phyloP scores from a whole-genome alignment of 2,797 vertebrate genomes.

The Iguana delicatissima region DNA sequence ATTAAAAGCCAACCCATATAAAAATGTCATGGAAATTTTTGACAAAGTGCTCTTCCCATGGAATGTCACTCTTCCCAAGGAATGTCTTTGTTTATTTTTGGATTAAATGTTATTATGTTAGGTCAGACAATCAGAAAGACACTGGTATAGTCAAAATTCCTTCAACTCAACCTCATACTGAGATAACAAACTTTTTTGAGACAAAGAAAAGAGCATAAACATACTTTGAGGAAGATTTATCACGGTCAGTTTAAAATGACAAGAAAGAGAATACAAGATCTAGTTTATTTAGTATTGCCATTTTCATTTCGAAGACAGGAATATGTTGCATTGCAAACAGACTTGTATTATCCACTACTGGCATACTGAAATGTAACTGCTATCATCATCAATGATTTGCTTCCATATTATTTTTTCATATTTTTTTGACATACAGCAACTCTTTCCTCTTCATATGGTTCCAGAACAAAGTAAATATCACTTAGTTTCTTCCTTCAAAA shows the following conservation, averaged over 20 bases:
- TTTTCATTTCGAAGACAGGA: background rate
- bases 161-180: background rate
- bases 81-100: background rate
- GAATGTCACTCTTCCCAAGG: background rate
- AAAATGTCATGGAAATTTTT: background rate
- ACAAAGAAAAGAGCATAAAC: background rate
- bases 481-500: background rate
- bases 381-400: background rate
- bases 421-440: background rate
- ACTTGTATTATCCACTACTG: background rate
- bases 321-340: background rate
- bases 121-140: background rate
- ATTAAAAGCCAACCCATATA: background rate
- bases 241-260: background rate
- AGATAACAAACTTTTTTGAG: background rate
- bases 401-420: background rate
- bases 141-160: background rate
- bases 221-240: background rate
- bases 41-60: background rate
- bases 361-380: background rate
- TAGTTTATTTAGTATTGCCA: background rate
- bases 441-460: background rate
- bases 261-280: background rate
- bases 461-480: background rate
- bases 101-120: background rate